phyloP scores from a whole-genome alignment of 2,888 invertebrate genomes.

The Antitype chi region DNA sequence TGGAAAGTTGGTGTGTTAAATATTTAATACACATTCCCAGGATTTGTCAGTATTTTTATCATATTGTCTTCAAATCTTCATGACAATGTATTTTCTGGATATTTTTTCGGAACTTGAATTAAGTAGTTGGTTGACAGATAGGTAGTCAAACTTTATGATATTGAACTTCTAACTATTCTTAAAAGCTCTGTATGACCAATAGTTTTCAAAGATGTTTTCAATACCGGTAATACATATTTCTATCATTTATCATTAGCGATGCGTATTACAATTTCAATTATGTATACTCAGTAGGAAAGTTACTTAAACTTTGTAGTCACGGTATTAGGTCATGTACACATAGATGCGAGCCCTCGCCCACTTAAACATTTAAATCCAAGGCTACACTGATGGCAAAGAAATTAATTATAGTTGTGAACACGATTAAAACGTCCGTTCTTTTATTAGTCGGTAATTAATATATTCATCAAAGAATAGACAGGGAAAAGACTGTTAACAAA shows the following conservation, averaged over 20 bases:
- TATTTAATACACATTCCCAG: constrained; percentile 4
- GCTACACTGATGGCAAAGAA: not conserved
- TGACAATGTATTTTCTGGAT: not conserved
- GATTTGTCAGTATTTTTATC: not conserved
- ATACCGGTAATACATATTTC: not conserved
- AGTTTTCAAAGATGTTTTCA: not conserved
- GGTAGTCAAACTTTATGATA: not conserved
- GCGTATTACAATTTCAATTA: constrained; percentile 23
- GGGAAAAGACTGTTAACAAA: not conserved
- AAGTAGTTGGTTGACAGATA: not conserved
- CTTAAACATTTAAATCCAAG: constrained; percentile 38
- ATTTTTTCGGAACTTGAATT: not conserved
- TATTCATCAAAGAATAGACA: not conserved
- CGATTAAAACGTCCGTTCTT: constrained; percentile 6
- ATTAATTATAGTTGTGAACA: constrained; percentile 3
- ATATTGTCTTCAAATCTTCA: not conserved
- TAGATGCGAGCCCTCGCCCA: constrained; percentile 8
- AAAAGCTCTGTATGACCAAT: not conserved
- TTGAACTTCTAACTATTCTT: not conserved
- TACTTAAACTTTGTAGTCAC: constrained; percentile 14
- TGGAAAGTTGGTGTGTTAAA: not conserved
- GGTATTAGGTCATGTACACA: constrained; percentile 36
- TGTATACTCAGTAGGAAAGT: not conserved
- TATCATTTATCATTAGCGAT: not conserved
- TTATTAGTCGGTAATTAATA: not conserved